These are phyloP conservation scores for Drymodes brunneopygia DNA, from an alignment of 2,113 vertebrate species.

Conservation along the genomic window DNA sequence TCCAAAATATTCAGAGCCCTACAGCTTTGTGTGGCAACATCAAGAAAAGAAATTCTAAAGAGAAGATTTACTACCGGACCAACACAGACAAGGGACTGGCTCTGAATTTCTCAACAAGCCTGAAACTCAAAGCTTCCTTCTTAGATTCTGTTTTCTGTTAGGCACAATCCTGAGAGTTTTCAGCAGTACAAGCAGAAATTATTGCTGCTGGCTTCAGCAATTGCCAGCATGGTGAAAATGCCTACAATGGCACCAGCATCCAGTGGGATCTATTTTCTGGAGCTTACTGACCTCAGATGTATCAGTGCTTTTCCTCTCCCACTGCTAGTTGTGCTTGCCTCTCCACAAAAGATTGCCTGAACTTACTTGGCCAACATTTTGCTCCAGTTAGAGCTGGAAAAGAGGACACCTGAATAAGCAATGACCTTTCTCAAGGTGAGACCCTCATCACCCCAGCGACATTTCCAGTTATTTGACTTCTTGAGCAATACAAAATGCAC, in stretches of 20 bases:
- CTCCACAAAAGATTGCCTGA: not conserved
- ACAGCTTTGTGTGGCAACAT: not conserved
- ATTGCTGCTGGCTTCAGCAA: not conserved
- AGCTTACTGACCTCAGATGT: not conserved
- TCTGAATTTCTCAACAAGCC: not conserved
- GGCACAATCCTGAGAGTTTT: not conserved
- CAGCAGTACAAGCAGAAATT: not conserved
- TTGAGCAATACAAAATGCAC: not conserved
- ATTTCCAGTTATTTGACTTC: not conserved
- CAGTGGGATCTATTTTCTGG: not conserved
- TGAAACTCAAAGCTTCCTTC: not conserved
- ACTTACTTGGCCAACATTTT: not conserved
- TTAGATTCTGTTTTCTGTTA: not conserved
- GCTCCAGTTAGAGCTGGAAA: not conserved
- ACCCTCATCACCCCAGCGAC: not conserved
- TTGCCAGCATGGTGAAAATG: not conserved
- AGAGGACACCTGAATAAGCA: not conserved
- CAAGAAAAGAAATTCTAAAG: not conserved
- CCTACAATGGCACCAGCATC: not conserved
- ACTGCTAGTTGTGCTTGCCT: not conserved
- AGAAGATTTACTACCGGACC: not conserved
- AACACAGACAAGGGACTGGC: not conserved
- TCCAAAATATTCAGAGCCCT: not conserved
- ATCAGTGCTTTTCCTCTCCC: not conserved
- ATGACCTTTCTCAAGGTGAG: not conserved